These are phyloP conservation scores for Pipa parva DNA, from an alignment of 2,113 vertebrate species.

Conservation along the genomic window DNA sequence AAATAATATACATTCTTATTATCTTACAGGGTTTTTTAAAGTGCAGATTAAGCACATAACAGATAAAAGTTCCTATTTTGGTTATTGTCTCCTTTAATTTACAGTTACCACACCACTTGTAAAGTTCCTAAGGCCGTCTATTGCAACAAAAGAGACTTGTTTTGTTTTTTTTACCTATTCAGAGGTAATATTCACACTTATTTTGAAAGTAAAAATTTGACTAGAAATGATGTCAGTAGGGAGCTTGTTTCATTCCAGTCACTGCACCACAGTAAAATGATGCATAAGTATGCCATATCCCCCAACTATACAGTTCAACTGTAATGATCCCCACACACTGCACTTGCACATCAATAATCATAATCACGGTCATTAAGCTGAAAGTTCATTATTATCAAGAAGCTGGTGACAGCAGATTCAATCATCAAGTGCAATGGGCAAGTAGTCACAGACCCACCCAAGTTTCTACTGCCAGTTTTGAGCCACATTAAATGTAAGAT, in stretches of 20 bases:
- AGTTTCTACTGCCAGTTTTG: slow-evolving; percentile 67
- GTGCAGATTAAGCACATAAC: too few species aligned
- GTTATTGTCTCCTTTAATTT: too few species aligned
- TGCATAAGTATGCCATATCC: slow-evolving; percentile 62
- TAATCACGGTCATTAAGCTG: slow-evolving; percentile 80
- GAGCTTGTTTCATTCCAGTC: slow-evolving; percentile 68
- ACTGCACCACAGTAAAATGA: slow-evolving; percentile 65
- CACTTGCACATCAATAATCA: slow-evolving; percentile 80
- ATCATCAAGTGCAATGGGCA: slow-evolving; percentile 67
- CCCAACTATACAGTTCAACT: slow-evolving; percentile 65
- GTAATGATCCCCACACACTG: slow-evolving; percentile 71
- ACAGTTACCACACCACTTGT: too few species aligned
- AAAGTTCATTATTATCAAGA: slow-evolving; percentile 80
- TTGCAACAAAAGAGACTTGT: too few species aligned
- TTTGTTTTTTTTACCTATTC: too few species aligned
- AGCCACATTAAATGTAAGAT: slow-evolving; percentile 75
- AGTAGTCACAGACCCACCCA: slow-evolving; percentile 66
- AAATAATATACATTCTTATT: too few species aligned
- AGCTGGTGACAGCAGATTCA: slow-evolving; percentile 78
- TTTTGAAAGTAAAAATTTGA: slow-evolving; percentile 43
- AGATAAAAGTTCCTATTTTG: too few species aligned
- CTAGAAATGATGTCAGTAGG: slow-evolving; percentile 56
- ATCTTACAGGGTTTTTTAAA: too few species aligned
- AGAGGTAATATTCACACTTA: slow-evolving; percentile 50
- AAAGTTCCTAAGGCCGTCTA: too few species aligned